Base-by-base conservation (phyloP, 2,888 invertebrate species). In the Drosophila trichaetosa region DNA sequence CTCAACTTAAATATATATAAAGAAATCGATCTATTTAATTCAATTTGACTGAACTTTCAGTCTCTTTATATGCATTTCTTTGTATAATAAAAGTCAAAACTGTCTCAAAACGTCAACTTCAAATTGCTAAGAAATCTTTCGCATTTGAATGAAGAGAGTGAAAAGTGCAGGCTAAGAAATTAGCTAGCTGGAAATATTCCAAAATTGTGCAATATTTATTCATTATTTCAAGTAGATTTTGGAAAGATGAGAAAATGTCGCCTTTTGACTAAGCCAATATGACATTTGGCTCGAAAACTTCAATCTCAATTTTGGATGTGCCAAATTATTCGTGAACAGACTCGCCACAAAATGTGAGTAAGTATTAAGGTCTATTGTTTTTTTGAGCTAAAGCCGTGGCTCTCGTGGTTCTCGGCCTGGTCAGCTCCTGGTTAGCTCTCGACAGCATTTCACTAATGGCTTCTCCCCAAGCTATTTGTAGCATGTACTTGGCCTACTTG, bases 401-500 rank as follows among this genome's bases (percentile, higher is more conserved):
- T 38, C 51, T 27, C 31, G 10, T 31, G 31, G 18, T 24, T 64
- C 7, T 64, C 2, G 27, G 46, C 46, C 24, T 18, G 27, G 58
- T 51, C 69, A 49, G 58, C 46, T 48, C 65, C 67, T 57, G 52
- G 48, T 40, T 69, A 68, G 69, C 71, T 74, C 73, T 68, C 71
- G 79, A 81, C 79, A 53, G 66, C 86, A 86, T 86, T 86, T 83
- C 77, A 79, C 87, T 83, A 83, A 83, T 83, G 83, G 83, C 64
- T 52, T 6, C 33, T 49, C 38, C 36, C 57, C 46, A n/a, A 51
- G 40, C 18, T 42, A 57, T 49, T 16, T 34, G 46, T 27, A 31
- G 31, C 51, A 29, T 31, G 27, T 13, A 56, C 56, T 65, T 57
- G 56, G 51, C 67, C 64, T 52, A 24, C 59, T 18, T 34, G 27